These are phyloP conservation scores for Melopsittacus undulatus DNA, from an alignment of 2,797 vertebrate species.

Conservation along the genomic window DNA sequence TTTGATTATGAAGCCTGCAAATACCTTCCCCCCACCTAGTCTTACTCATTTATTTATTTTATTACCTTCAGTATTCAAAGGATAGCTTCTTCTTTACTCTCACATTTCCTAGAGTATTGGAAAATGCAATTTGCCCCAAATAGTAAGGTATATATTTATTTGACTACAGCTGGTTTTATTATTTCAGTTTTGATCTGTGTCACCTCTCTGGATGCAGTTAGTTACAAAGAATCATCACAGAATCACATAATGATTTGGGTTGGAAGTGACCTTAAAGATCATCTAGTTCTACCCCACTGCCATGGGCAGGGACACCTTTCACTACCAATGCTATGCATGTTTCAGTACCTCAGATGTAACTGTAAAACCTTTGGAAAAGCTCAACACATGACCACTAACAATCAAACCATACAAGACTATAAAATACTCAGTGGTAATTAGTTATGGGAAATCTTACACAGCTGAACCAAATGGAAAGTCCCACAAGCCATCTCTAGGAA, in stretches of 20 bases:
- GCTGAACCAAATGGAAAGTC: neutral
- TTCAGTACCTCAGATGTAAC: neutral
- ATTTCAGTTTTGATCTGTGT: neutral
- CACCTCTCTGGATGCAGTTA: neutral
- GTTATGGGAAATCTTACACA: neutral
- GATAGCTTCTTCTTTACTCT: neutral
- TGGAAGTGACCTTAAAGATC: neutral
- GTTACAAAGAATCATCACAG: neutral
- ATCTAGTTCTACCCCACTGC: neutral
- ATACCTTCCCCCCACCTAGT: neutral
- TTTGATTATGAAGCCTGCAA: neutral
- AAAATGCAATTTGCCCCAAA: neutral
- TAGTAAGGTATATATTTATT: neutral
- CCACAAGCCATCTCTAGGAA: neutral
- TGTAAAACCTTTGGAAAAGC: neutral
- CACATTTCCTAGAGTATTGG: neutral
- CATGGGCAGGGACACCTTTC: neutral
- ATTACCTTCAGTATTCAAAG: neutral
- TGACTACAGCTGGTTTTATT: neutral
- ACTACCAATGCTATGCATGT: neutral
- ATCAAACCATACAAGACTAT: neutral
- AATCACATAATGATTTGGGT: neutral
- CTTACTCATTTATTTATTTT: neutral
- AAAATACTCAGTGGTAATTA: neutral
- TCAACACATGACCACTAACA: neutral